A percentile compares a stretch with the other conserved stretches of the same genome.
phyloP scores from a whole-genome alignment of 2,113 vertebrate species.

The Cercopithecus mona region DNA sequence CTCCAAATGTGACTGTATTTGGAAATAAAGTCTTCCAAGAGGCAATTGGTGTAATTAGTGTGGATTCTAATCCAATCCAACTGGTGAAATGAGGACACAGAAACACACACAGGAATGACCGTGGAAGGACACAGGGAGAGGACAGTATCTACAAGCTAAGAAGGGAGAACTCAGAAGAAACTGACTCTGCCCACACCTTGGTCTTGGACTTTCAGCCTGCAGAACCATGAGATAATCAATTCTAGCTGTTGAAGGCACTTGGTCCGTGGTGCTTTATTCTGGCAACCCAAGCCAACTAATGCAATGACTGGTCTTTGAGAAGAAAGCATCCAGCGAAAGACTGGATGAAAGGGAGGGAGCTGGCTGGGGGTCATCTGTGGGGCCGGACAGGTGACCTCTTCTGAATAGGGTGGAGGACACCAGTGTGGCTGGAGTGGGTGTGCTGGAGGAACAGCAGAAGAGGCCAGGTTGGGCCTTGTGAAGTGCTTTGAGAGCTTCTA shows the following conservation, averaged over 20 bases:
- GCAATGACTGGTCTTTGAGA: fast-evolving
- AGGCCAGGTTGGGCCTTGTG: not conserved
- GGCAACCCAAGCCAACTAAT: not conserved
- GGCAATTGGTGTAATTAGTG: not conserved
- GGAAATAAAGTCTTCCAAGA: not conserved
- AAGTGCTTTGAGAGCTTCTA: not conserved
- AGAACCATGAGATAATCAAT: not conserved
- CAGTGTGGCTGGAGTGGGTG: fast-evolving
- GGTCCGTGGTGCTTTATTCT: not conserved
- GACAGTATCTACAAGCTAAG: too few relatives aligned
- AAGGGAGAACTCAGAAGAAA: not conserved
- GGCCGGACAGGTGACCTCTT: fast-evolving
- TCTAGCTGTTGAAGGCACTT: too few relatives aligned
- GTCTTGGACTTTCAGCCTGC: not conserved
- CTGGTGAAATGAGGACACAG: not conserved
- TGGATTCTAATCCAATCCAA: not conserved
- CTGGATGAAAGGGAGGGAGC: not conserved
- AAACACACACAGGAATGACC: not conserved
- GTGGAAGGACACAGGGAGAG: not conserved
- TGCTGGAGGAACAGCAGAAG: fast-evolving
- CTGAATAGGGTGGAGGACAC: not conserved
- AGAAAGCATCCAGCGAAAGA: not conserved
- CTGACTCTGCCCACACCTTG: not conserved
- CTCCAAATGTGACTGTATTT: not conserved
- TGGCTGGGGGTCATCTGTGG: not conserved